Evolutionary conservation across 2,797 vertebrate species (phyloP), one percentile per base, ranked within the genome.

Genomic region (Bucorvus abyssinicus): DNA sequence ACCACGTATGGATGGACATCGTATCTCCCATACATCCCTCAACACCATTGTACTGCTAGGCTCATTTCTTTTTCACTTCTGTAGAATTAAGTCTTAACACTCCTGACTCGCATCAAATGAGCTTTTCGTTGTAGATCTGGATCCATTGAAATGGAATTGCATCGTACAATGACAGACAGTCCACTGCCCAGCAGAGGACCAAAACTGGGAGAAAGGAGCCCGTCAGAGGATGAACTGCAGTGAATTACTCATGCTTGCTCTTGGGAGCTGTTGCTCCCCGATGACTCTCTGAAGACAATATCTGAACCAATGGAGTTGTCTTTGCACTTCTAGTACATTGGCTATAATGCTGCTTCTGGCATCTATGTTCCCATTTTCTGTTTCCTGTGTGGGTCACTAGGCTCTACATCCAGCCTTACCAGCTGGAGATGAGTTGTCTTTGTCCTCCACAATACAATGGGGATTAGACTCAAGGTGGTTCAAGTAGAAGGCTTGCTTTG

Each of bases 401-500:
- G 91, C 56, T 63, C 64, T 34, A 8, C 0, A 4, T 83, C 79
- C 89, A 94, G 57, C 84, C 84, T 77, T 40, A 52, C 71, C 12
- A 3, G 50, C 71, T 76, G 84, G 57, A 71, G 42, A 71, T 40
- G 87, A 89, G n/a, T 85, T 4, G 32, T 49, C 68, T 47, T 78
- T 19, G 19, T 70, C 92, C 38, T 93, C 90, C 76, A 67, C 76
- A 70, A 1, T 34, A 42, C 23, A 61, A 70, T 1, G 2, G 65
- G 61, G 84, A 96, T 88, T 50, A 86, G 69, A 61, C 50, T 87
- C 30, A 53, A 93, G 74, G 68, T 79, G 6, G 74, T 89, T 93
- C 75, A 93, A 92, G 76, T 26, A 6, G 83, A 93, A 82, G 78
- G 50, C 86, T 96, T 90, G 90, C 70, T 70, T 94, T 96, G 89